Evolutionary conservation across 2,888 invertebrate species (phyloP), one percentile per base, ranked within the genome.

Genomic region (Rhagophthalmus giganteus): DNA sequence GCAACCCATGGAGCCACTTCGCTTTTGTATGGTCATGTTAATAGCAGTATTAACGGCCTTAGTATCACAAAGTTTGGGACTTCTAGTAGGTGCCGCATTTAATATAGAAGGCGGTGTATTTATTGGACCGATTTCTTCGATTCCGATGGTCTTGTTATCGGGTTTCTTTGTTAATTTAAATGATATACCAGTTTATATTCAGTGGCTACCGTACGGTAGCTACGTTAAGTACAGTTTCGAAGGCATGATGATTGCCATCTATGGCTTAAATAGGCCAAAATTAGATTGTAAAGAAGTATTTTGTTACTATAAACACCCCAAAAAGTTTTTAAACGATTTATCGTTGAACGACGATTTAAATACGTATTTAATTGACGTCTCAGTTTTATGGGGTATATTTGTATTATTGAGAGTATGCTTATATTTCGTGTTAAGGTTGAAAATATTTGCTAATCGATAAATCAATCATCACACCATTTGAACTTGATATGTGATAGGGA

Each of bases 121-220:
- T 65, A 72, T 84, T 55, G 95, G 94, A 2, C 95, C 95, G 15
- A 92, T 95, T 25, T 87, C 91, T 53, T 88, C 90, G 40, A 94
- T 95, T 60, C 95, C 95, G 7, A 87, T 94, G 45, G 87, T 95
- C 33, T 80, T 95, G 16, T 95, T 95, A 77, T 93, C 93, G 20
- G 95, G 95, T 4, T 95, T 95, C 80, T 95, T 95, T 76, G 91
- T 94, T 34, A 93, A 90, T 72, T 87, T 94, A 73, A 86, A 89
- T 71, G 93, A 93, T 27, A 90, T 95, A 69, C 95, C 95, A 2
- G 80, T 81, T 42, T 95, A 94, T 72, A 78, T 96, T 38, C 86
- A 86, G 65, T 94, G 94, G 89, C 78, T 95, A 11, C 88, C 94
- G 1, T 94, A 94, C 72, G 79, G 90, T 15, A 94, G 94, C 63